Base-by-base conservation (phyloP, 2,113 vertebrate species). In the Prinia subflava region DNA sequence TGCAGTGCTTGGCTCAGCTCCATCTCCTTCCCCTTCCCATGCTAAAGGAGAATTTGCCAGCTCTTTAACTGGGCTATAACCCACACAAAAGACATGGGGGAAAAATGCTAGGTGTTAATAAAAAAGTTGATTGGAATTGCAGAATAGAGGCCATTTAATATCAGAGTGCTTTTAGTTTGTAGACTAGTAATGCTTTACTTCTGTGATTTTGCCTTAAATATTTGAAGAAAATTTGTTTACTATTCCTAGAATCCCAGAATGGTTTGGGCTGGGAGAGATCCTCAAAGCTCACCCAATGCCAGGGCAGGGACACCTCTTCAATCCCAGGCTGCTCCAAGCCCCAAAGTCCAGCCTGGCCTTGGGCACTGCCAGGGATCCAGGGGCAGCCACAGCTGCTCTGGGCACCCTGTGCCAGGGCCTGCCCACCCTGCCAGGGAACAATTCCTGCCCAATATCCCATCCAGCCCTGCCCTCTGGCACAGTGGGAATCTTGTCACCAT, bases 381-480 rank as follows among this genome's bases (percentile, higher is more conserved):
- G n/a, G n/a, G n/a, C n/a, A n/a, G n/a, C n/a, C n/a, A n/a, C n/a
- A n/a, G n/a, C n/a, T n/a, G n/a, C n/a, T n/a, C n/a, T n/a, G n/a
- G n/a, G n/a, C n/a, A n/a, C n/a, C n/a, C n/a, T n/a, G n/a, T n/a
- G n/a, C n/a, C n/a, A 83, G 46, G 80, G 46, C 56, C 49, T 71
- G 4, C n/a, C 41, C 57, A 41, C 49, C 49, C 67, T 88, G 0
- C 4, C 67, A 71, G 49, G 16, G 24, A 80, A 27, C 8, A 21
- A 80, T 73, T 71, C 11, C 75, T 79, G 0, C 35, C 49, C 85
- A 64, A 3, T 5, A 15, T 64, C 35, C 57, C 24, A 49, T 27
- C 67, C 0, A 22, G 0, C 17, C 42, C 65, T 47, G 24, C n/a
- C 24, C 65, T 63, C 56, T 70, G 63, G 5, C 53, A 68, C 0